Percentiles rank a stretch among this genome's conserved stretches.
Conservation (phyloP, 2,888 invertebrate genomes). For the Liopterus haemorrhoidalis region DNA sequence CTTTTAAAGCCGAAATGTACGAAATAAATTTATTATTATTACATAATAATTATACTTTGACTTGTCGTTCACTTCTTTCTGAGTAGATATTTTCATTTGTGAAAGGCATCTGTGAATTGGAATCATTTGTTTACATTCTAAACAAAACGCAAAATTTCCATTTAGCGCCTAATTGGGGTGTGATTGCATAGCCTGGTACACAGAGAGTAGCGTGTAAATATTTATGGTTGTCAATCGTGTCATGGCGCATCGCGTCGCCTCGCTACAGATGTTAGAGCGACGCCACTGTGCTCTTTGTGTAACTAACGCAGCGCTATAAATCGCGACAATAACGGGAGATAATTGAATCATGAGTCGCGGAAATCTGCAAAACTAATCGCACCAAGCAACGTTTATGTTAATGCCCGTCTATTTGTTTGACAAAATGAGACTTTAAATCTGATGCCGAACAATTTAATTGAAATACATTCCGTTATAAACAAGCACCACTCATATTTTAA, state of each 20-base stretch:
- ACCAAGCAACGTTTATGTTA: too few species aligned
- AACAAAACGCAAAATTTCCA: constrained; percentile 19
- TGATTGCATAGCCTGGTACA: constrained; percentile 13
- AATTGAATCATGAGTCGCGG: constrained; percentile 15
- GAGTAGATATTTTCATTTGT: constrained; percentile 18
- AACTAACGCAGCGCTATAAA: constrained; percentile 12
- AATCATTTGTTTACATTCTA: constrained; percentile 15
- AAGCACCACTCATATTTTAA: too few species aligned
- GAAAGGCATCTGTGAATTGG: constrained; percentile 16
- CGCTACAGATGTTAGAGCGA: background rate
- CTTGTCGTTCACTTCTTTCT: too few species aligned
- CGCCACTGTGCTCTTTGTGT: background rate
- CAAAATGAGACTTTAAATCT: too few species aligned
- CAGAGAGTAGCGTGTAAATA: constrained; percentile 8
- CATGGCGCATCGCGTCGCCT: constrained; percentile 2
- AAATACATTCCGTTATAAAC: too few species aligned
- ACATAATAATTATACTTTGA: too few species aligned
- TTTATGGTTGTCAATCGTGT: constrained; percentile 15
- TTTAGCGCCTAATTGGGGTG: constrained; percentile 19
- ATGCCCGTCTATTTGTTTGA: too few species aligned
- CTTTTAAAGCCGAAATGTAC: too few species aligned
- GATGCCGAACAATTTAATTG: too few species aligned
- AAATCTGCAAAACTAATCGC: constrained; percentile 15
- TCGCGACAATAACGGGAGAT: constrained; percentile 17
- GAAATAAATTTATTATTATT: too few species aligned